phyloP scores from a whole-genome alignment of 1,140 invertebrate genomes.

The Steinernema khuongi region DNA sequence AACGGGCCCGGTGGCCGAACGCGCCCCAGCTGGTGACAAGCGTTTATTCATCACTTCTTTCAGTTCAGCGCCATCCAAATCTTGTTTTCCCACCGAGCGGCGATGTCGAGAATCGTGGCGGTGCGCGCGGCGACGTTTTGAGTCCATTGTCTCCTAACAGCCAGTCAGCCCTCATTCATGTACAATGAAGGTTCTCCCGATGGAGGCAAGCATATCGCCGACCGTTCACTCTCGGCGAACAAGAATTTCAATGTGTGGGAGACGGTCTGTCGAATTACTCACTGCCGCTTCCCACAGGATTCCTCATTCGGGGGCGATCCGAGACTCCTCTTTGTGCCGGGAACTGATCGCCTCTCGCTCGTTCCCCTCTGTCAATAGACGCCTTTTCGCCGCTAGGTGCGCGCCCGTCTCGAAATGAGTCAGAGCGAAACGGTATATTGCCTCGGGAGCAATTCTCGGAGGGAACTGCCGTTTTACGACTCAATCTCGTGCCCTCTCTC shows the following conservation, averaged over 20 bases:
- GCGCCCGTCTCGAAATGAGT: neutral
- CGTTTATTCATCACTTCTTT: conserved; percentile 5
- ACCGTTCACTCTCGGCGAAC: neutral
- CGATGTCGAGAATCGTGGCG: neutral
- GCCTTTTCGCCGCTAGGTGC: neutral
- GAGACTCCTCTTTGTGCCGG: neutral
- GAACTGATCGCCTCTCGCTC: no score
- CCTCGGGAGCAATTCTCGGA: conserved; percentile 4
- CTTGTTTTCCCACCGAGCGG: conserved; percentile 3
- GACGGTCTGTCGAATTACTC: neutral
- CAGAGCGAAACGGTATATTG: neutral
- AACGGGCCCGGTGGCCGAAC: neutral
- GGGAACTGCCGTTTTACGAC: conserved; percentile 10
- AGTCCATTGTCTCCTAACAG: conserved; percentile 5
- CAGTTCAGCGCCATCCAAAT: neutral
- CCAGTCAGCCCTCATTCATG: conserved; percentile 10
- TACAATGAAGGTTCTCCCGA: neutral
- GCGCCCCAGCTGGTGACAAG: neutral
- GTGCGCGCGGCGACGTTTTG: conserved; percentile 11
- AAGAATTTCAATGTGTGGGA: neutral
- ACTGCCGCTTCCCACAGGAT: neutral
- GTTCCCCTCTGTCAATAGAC: neutral
- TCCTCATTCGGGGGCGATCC: neutral
- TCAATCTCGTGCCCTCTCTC: conserved; percentile 8
- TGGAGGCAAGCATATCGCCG: neutral